A percentile compares a stretch with the other conserved stretches of the same genome.
phyloP scores from a whole-genome alignment of 2,113 vertebrate species.

The Dipodomys stephensi region DNA sequence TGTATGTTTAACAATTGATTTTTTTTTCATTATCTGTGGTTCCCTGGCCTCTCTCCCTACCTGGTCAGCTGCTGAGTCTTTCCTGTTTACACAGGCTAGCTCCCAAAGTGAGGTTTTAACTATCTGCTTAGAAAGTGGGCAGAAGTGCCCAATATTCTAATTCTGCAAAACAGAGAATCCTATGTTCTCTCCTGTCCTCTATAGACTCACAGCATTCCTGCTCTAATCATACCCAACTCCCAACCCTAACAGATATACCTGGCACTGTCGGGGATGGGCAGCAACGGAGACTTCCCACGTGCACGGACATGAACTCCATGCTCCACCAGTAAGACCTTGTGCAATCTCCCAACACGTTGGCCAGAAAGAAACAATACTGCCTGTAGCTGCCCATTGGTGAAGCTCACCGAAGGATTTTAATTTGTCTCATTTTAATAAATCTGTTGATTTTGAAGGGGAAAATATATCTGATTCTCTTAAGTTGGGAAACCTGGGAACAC shows the following conservation, averaged over 20 bases:
- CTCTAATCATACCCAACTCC: too few species aligned
- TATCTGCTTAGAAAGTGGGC: background rate
- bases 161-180: background rate
- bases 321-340: background rate
- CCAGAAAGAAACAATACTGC: background rate
- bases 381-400: too few species aligned
- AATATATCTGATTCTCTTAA: background rate
- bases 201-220: fast-evolving
- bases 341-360: background rate
- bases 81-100: constrained; percentile 64
- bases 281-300: fast-evolving
- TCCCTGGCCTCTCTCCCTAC: background rate
- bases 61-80: constrained; percentile 20
- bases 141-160: background rate
- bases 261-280: background rate
- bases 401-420: background rate
- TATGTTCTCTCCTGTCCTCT: background rate
- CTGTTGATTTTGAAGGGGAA: background rate
- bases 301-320: background rate
- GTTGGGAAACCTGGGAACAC: background rate
- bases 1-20: constrained; percentile 62
- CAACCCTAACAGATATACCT: background rate
- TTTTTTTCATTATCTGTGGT: background rate
- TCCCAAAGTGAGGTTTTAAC: constrained; percentile 37
- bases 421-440: background rate